Conservation (phyloP, 2,888 invertebrate genomes). For the Calameuta filiformis region DNA sequence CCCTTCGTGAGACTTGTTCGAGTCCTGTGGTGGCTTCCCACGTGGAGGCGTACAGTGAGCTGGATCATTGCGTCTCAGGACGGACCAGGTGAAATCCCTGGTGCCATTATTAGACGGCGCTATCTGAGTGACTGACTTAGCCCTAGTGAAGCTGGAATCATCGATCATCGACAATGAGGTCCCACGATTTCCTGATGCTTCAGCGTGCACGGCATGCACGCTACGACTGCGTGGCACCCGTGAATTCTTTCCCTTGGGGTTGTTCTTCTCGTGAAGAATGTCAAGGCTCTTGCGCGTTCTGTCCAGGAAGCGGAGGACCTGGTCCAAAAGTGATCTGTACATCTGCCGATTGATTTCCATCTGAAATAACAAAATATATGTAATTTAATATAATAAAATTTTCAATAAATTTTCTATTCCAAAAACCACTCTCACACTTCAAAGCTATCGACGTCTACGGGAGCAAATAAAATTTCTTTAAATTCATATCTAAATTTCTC, state of each 20-base stretch:
- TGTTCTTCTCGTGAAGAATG: constrained; percentile 62
- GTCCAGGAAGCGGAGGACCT: constrained; percentile 77
- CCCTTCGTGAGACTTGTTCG: constrained; percentile 44
- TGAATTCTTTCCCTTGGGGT: constrained; percentile 48
- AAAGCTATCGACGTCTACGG: too few relatives aligned
- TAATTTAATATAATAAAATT: too few relatives aligned
- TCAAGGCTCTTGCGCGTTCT: constrained; percentile 76
- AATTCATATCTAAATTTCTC: constrained; percentile 35
- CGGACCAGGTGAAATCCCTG: constrained; percentile 73
- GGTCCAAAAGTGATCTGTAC: constrained; percentile 79
- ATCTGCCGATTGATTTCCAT: constrained; percentile 78
- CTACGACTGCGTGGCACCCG: constrained; percentile 69
- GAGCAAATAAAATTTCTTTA: too few relatives aligned
- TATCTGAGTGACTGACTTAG: constrained; percentile 66
- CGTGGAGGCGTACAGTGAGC: constrained; percentile 44
- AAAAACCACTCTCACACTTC: too few relatives aligned
- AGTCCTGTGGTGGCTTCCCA: constrained; percentile 38
- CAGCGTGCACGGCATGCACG: constrained; percentile 67
- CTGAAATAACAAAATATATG: constrained; percentile 63
- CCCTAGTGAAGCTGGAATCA: constrained; percentile 57
- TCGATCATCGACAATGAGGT: constrained; percentile 25
- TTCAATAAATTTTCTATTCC: too few relatives aligned
- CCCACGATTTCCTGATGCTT: constrained; percentile 23
- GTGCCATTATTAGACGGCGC: constrained; percentile 60
- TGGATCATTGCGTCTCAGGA: constrained; percentile 53